A percentile compares a stretch with the other conserved stretches of the same genome.
Evolutionary conservation across 2,888 invertebrate species (phyloP).

Genomic region (Drosophila flavopinicola): DNA sequence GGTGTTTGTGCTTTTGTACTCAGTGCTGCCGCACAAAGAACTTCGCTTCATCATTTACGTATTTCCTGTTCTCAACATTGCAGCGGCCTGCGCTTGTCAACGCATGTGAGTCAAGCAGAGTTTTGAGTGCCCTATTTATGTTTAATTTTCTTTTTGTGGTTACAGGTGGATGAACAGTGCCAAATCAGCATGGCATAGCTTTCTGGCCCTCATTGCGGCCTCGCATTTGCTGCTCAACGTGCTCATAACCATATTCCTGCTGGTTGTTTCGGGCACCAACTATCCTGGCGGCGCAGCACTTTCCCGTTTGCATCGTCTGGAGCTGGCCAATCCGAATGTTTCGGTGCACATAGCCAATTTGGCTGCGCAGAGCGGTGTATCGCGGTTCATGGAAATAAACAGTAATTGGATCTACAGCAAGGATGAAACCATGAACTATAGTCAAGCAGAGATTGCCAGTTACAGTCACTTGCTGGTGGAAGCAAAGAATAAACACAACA

Average conservation of each 20-base stretch:
- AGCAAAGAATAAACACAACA: constrained; percentile 92
- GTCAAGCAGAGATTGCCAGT: constrained; percentile 87
- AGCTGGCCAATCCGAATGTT: constrained; percentile 87
- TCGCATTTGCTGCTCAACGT: constrained; percentile 92
- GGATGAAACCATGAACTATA: constrained; percentile 89
- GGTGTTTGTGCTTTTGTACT: constrained; percentile 94
- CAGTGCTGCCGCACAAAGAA: constrained; percentile 98
- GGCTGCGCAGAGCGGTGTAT: constrained; percentile 98
- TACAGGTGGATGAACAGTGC: constrained; percentile 91
- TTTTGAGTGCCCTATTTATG: background rate
- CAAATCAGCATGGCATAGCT: constrained; percentile 89
- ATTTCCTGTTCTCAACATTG: constrained; percentile 96
- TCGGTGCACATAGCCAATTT: constrained; percentile 95
- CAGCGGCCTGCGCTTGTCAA: constrained; percentile 94
- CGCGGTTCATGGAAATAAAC: constrained; percentile 94
- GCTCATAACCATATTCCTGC: constrained; percentile 90
- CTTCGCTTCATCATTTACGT: constrained; percentile 98
- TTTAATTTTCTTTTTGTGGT: constrained; percentile 56
- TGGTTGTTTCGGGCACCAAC: constrained; percentile 95
- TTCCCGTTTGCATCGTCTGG: constrained; percentile 91
- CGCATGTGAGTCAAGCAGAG: constrained; percentile 90
- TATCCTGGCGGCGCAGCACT: constrained; percentile 98
- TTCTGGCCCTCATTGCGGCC: constrained; percentile 87
- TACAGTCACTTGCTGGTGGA: constrained; percentile 93
- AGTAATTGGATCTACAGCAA: constrained; percentile 94